A percentile compares a stretch with the other conserved stretches of the same genome.
Conservation (phyloP, 2,888 invertebrate species). For the Biston betularia region DNA sequence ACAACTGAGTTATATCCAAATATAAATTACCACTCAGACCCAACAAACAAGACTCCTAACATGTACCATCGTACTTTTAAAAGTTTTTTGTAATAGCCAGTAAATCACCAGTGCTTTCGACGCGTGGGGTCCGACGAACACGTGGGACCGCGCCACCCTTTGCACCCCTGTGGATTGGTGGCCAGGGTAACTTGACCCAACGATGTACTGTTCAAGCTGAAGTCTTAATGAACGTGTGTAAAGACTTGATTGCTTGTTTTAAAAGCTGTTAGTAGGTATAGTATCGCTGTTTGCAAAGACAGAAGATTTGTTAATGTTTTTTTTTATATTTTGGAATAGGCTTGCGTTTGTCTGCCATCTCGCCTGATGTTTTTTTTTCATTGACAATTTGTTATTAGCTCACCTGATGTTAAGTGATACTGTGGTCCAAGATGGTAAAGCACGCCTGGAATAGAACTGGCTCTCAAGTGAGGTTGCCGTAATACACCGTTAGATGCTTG, state of each 20-base stretch:
- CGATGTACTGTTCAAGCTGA: not conserved
- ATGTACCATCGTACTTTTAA: slow-evolving; percentile 36
- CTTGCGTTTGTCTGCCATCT: too few species aligned
- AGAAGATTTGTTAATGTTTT: too few species aligned
- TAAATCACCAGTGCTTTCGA: slow-evolving; percentile 77
- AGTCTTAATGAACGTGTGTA: too few species aligned
- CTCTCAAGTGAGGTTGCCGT: too few species aligned
- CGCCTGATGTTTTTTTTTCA: too few species aligned
- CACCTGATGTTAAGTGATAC: too few species aligned
- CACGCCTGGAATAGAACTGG: too few species aligned
- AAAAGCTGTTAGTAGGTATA: not conserved
- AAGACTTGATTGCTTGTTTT: not conserved
- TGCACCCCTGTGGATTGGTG: slow-evolving; percentile 21
- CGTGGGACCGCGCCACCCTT: slow-evolving; percentile 65
- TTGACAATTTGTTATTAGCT: too few species aligned
- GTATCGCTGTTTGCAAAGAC: not conserved
- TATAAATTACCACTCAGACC: slow-evolving; percentile 24
- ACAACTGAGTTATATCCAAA: slow-evolving; percentile 9
- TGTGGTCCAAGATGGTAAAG: too few species aligned
- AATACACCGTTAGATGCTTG: too few species aligned
- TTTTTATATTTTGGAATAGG: too few species aligned
- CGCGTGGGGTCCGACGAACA: slow-evolving; percentile 78
- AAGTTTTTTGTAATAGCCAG: slow-evolving; percentile 65
- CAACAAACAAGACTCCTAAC: slow-evolving; percentile 25
- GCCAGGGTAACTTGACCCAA: slow-evolving; percentile 50